Base-by-base conservation (phyloP, 2,113 vertebrate genomes). In the Syrrhaptes paradoxus region DNA sequence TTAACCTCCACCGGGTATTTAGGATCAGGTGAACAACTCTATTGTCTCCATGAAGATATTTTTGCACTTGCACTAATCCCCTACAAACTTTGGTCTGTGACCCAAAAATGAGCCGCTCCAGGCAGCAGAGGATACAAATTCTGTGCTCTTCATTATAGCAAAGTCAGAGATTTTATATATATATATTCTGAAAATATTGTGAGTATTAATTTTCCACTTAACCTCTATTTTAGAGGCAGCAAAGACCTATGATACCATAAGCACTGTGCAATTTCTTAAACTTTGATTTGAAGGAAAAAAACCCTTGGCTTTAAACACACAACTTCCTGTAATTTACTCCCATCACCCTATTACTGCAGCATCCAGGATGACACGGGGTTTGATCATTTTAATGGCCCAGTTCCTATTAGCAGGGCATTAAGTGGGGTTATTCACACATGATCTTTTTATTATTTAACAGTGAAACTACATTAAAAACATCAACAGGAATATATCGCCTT, bases 151-250 rank as follows among this genome's bases (percentile, higher is more conserved):
- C 58, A 28, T 38, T 75, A 61, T 1, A 52, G 55, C 17, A 59
- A 55, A 76, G 41, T 12, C 16, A 46, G 70, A 85, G 28, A 36
- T 48, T 38, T 38, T 22, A 26, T 4, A 46, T 15, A 54, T 46
- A 38, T 49, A 29, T 31, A 62, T 71, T 32, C 43, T 51, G 43
- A 91, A 81, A 81, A 87, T 29, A 78, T 3, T 34, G 6, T 14
- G 71, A 88, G 13, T 17, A 61, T 66, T 63, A 34, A 82, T 93
- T 91, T 87, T 85, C 52, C 67, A 76, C 49, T 76, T 68, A 73
- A 66, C 58, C 34, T 92, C 63, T 55, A 18, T 36, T 82, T 82
- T 43, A 57, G 10, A 61, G 36, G 62, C 71, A 68, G 18, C 18
- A 65, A 67, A 67, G 57, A 68, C 54, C 48, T 16, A 13, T 51